Base-by-base conservation (phyloP, 2,888 invertebrate species). In the Teleiodes luculella region DNA sequence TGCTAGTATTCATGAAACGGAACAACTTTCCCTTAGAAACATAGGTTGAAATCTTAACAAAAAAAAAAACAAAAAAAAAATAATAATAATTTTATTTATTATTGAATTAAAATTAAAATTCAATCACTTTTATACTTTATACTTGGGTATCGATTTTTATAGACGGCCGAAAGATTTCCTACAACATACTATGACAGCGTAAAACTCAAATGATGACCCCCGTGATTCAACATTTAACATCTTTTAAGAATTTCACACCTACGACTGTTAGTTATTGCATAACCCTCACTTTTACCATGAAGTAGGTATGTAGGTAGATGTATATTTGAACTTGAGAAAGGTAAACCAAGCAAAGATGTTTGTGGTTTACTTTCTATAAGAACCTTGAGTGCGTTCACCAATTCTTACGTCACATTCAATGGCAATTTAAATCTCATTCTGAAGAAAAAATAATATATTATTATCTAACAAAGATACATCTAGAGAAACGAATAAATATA, bases 371-470 rank as follows among this genome's bases (percentile, higher is more conserved):
- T 49, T 75, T 75, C 74, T 65, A 72, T 65, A 45, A 20, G 65
- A 69, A 72, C 76, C 76, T 76, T 76, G 76, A 64, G 60, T 52
- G 58, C 53, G 51, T 53, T 41, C 20, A 48, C 48, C 45, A 45
- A 45, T 45, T 45, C 33, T 48, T 49, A 49, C 49, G 49, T 49
- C 37, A 49, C 28, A 13, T n/a, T 49, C 49, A 37, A 49, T 48
- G 35, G 48, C 48, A 48, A 48, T 48, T 48, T 20, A 36, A 48
- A 48, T 10, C 48, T n/a, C 48, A 48, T 35, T 35, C 30, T 20
- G 20, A n/a, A 10, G 35, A 36, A 18, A 35, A 48, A 48, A 35
- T 48, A 13, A n/a, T 20, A 35, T 47, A 33, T 48, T 20, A 48
- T 48, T 48, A 48, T 48, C 11, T 5, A 14, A 6, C 35, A 49